These are phyloP conservation scores for Cistogaster globosa DNA, from an alignment of 2,888 invertebrate species.

Conservation along the genomic window DNA sequence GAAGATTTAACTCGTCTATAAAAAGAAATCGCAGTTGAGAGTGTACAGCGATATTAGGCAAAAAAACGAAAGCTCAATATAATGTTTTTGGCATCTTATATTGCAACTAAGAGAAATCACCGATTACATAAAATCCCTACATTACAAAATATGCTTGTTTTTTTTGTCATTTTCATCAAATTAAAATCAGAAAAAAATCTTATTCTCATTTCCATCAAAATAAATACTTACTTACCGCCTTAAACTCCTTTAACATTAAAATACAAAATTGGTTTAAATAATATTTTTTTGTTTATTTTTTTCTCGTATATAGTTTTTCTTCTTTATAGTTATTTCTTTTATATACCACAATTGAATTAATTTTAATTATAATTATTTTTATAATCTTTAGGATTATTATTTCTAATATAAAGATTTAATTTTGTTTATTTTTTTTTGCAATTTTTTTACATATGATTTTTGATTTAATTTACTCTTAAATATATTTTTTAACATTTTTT, in stretches of 20 bases:
- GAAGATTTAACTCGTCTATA: too few species aligned
- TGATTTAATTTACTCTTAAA: constrained; percentile 35
- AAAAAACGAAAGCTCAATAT: too few species aligned
- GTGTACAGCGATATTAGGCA: too few species aligned
- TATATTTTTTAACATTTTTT: constrained; percentile 16
- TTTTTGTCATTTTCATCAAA: too few species aligned
- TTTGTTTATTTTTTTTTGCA: not conserved
- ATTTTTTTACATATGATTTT: constrained; percentile 49
- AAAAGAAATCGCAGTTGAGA: too few species aligned
- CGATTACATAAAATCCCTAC: too few species aligned
- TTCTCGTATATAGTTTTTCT: constrained; percentile 64
- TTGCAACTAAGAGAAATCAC: too few species aligned
- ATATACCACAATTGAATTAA: constrained; percentile 67
- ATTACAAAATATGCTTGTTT: too few species aligned
- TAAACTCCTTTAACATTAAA: not conserved
- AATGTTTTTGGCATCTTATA: too few species aligned
- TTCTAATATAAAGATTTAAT: constrained; percentile 30
- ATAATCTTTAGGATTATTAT: constrained; percentile 27
- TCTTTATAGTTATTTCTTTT: constrained; percentile 56
- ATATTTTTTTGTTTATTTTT: constrained; percentile 52
- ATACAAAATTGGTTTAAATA: constrained; percentile 14
- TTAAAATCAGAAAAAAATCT: too few species aligned
- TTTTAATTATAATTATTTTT: constrained; percentile 40
- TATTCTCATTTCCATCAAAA: too few species aligned
- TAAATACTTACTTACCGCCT: constrained; percentile 9